Evolutionary conservation across 1,140 invertebrate genomes (phyloP), one percentile per base, ranked within the genome.

Genomic region (Ruditapes philippinarum): DNA sequence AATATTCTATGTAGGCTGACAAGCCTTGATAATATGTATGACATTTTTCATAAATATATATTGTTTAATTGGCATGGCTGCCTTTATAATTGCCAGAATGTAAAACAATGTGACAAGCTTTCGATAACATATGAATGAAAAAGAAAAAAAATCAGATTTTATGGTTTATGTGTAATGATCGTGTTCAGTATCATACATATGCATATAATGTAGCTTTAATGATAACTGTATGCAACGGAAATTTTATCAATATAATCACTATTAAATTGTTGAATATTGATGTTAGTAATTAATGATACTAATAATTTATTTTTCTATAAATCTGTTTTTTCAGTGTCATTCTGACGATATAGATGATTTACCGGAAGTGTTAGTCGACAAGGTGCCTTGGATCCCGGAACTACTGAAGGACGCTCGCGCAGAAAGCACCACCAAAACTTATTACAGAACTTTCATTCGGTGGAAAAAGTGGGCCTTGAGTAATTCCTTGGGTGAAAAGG

Each of bases 291-390:
- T 62, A 12, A 33, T 4, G 9, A 33, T 68, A 33, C 62, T 33
- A 33, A 31, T n/a, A n/a, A 12, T 7, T 68, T 68, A 31, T 68
- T 19, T 31, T 54, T 79, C 22, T 79, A 54, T 45, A 79, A 42
- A 54, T 54, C 5, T 81, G 25, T 84, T 84, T 84, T 84, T 84
- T 73, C 81, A 84, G 60, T 9, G 81, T 49, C 51, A 49, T 28
- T 38, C 22, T 42, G 42, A 33, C n/a, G 81, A 84, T 28, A 62
- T 84, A 45, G 65, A 84, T 31, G 60, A n/a, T 7, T 84, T 84
- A 28, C 81, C 81, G 12, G 81, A 84, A 11, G 62, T 84, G 12
- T 36, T 84, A 28, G 57, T 42, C 22, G 62, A 62, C 17, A 84
- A 70, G 65, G 57, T 84, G 51, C 9, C 81, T 28, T 42, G 9